These are phyloP conservation scores for Penaeus monodon DNA, from an alignment of 2,888 invertebrate species.

Conservation along the genomic window DNA sequence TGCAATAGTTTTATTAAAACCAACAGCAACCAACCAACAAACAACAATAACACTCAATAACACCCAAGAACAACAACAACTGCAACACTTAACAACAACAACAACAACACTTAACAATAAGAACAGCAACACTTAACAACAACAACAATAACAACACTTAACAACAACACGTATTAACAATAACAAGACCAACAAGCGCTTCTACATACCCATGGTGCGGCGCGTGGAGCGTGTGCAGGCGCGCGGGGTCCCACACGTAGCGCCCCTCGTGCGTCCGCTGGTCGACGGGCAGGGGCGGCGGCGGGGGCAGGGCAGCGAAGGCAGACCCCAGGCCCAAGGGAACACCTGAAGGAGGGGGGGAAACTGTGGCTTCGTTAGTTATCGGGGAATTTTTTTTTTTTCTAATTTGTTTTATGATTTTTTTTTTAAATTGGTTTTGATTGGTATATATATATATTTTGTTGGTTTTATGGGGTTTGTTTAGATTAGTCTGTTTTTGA, in stretches of 20 bases:
- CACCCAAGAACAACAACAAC: no score
- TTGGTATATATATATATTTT: not conserved
- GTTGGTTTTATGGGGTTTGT: no score
- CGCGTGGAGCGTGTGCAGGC: slow-evolving; percentile 69
- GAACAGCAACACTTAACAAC: not conserved
- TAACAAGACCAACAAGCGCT: not conserved
- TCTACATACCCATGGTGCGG: slow-evolving; percentile 69
- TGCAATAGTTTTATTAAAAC: no score
- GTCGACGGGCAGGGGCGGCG: slow-evolving; percentile 77
- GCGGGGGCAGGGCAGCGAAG: slow-evolving; percentile 71
- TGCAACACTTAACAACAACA: no score
- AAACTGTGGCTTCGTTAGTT: not conserved
- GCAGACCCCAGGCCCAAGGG: slow-evolving; percentile 71
- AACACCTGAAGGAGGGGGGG: slow-evolving; percentile 69
- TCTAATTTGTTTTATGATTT: no score
- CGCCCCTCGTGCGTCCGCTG: slow-evolving; percentile 74
- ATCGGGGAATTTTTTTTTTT: no score
- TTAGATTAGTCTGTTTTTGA: no score
- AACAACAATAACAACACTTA: not conserved
- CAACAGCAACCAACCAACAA: no score
- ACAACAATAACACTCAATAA: no score
- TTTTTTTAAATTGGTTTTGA: not conserved
- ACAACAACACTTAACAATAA: no score
- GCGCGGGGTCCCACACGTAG: slow-evolving; percentile 71
- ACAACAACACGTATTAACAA: not conserved